phyloP scores from a whole-genome alignment of 2,888 invertebrate species.

The Acleris cristana region DNA sequence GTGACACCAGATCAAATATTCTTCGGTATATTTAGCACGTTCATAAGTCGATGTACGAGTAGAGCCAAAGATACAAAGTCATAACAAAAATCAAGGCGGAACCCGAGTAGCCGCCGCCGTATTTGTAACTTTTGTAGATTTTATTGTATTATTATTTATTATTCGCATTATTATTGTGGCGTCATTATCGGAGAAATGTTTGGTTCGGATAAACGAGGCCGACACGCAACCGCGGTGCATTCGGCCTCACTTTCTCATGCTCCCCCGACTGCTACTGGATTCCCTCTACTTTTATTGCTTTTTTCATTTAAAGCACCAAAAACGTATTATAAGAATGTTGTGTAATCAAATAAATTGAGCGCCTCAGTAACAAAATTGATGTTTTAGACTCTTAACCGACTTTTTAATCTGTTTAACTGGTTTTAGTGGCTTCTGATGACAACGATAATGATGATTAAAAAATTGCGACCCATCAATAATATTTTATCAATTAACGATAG shows the following conservation, averaged over 20 bases:
- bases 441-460: too few relatives aligned
- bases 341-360: not conserved
- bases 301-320: slow-evolving; percentile 52
- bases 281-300: slow-evolving; percentile 69
- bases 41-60: too few relatives aligned
- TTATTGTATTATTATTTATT: slow-evolving; percentile 69
- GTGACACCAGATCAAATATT: too few relatives aligned
- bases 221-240: slow-evolving; percentile 76
- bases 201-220: slow-evolving; percentile 81
- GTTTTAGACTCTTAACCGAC: too few relatives aligned
- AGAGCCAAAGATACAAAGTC: too few relatives aligned
- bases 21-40: too few relatives aligned
- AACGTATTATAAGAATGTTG: slow-evolving; percentile 16
- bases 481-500: too few relatives aligned
- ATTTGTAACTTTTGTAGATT: slow-evolving; percentile 30
- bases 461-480: rapidly evolving
- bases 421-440: too few relatives aligned
- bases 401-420: too few relatives aligned
- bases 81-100: slow-evolving; percentile 15
- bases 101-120: slow-evolving; percentile 7
- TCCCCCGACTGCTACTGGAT: slow-evolving; percentile 77
- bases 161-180: slow-evolving; percentile 84
- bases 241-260: slow-evolving; percentile 78
- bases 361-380: too few relatives aligned
- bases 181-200: slow-evolving; percentile 84